A percentile compares a stretch with the other conserved stretches of the same genome.
phyloP scores from a whole-genome alignment of 2,888 invertebrate species.

The Polyommatus iphigenia region DNA sequence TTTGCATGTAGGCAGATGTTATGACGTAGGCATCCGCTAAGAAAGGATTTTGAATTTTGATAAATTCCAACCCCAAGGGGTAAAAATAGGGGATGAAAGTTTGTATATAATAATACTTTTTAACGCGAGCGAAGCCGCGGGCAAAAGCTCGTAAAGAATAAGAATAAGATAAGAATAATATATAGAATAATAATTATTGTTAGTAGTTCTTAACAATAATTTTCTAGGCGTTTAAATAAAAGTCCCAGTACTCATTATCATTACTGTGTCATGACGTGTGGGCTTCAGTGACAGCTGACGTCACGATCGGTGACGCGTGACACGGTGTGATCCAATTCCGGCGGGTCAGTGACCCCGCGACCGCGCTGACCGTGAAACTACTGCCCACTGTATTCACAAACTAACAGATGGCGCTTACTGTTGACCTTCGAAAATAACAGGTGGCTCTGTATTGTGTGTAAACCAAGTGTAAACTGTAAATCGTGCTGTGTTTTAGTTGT shows the following conservation, averaged over 20 bases:
- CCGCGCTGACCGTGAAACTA: slow-evolving; percentile 18
- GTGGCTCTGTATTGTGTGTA: neutral
- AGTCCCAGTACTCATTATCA: neutral
- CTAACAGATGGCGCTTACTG: neutral
- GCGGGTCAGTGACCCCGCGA: slow-evolving; percentile 40
- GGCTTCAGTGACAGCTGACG: neutral
- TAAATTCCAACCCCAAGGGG: too few relatives aligned
- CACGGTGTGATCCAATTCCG: slow-evolving; percentile 34
- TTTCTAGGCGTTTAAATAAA: neutral
- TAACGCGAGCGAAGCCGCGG: too few relatives aligned
- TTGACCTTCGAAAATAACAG: neutral
- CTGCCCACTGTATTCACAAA: neutral
- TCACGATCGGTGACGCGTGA: slow-evolving; percentile 21
- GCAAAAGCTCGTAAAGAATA: too few relatives aligned
- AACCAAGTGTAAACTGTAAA: neutral
- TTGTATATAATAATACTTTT: too few relatives aligned
- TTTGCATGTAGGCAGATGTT: too few relatives aligned
- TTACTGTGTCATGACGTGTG: neutral
- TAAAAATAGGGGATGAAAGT: too few relatives aligned
- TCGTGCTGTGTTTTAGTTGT: neutral
- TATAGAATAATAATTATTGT: too few relatives aligned
- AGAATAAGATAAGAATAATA: too few relatives aligned
- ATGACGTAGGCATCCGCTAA: too few relatives aligned
- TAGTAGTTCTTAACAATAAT: too few relatives aligned
- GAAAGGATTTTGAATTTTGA: too few relatives aligned